Conservation (phyloP, 1,140 invertebrate genomes). For the Danaus melanippus region DNA sequence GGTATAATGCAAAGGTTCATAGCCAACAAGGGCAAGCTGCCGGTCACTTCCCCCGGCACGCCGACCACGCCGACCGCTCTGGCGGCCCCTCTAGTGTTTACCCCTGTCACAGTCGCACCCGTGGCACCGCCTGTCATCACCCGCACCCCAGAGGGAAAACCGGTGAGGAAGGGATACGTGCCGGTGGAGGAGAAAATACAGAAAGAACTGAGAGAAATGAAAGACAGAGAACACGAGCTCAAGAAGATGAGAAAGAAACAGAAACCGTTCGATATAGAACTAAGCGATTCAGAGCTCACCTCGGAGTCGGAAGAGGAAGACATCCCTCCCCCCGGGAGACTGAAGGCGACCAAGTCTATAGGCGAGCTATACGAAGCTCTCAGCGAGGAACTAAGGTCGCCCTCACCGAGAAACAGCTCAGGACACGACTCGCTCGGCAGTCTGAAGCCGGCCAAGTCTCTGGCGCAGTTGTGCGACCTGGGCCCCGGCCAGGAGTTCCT, state of each 20-base stretch:
- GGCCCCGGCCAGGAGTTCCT: conserved; percentile 70
- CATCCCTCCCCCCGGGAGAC: conserved; percentile 70
- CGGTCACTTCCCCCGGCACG: conserved; percentile 47
- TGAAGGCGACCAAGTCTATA: conserved; percentile 73
- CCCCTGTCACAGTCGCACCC: conserved; percentile 33
- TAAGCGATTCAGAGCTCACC: conserved; percentile 64
- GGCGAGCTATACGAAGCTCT: conserved; percentile 71
- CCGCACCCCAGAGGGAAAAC: conserved; percentile 72
- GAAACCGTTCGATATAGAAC: conserved; percentile 66
- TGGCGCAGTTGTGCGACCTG: conserved; percentile 74
- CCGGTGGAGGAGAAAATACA: conserved; percentile 86
- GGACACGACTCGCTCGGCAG: conserved; percentile 64
- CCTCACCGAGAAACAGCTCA: conserved; percentile 60
- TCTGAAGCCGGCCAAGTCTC: conserved; percentile 73
- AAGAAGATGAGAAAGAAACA: conserved; percentile 75
- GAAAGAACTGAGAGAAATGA: conserved; percentile 82
- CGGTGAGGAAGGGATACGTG: conserved; percentile 76
- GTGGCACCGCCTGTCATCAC: conserved; percentile 56
- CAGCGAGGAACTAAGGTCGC: conserved; percentile 59
- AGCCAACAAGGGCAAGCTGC: conserved; percentile 79
- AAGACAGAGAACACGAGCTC: conserved; percentile 80
- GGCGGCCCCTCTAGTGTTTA: conserved; percentile 34
- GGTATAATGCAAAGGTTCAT: conserved; percentile 85
- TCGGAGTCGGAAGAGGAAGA: conserved; percentile 74
- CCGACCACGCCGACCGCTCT: conserved; percentile 33